Evolutionary conservation across 2,888 invertebrate species (phyloP).

Genomic region (Xestia c-nigrum): DNA sequence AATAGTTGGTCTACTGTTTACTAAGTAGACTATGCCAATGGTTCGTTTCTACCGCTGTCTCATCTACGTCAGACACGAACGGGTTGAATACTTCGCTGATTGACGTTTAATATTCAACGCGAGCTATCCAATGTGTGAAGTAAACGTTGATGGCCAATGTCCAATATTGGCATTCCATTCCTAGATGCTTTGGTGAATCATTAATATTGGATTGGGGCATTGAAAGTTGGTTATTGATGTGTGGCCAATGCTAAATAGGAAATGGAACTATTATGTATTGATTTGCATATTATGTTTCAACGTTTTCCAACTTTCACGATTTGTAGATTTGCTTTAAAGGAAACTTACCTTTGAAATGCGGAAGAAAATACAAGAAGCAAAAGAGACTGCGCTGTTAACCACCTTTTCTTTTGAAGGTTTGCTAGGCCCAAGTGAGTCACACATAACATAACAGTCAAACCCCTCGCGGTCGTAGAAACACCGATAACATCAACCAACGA

Average conservation of each 20-base stretch:
- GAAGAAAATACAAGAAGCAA: neutral
- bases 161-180: slow-evolving; percentile 34
- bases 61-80: slow-evolving; percentile 44
- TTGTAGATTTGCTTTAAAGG: neutral
- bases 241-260: slow-evolving; percentile 27
- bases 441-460: slow-evolving; percentile 5
- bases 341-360: neutral
- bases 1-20: slow-evolving; percentile 27
- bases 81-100: slow-evolving; percentile 57
- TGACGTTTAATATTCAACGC: slow-evolving; percentile 51
- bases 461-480: neutral
- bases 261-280: slow-evolving; percentile 16
- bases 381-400: neutral
- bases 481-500: slow-evolving; percentile 22
- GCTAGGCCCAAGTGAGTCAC: slow-evolving; percentile 29
- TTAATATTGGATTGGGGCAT: slow-evolving; percentile 12
- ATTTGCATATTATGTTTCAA: slow-evolving; percentile 25
- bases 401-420: neutral
- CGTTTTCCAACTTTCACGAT: slow-evolving; percentile 31
- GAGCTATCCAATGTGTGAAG: slow-evolving; percentile 41
- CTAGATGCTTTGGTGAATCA: slow-evolving; percentile 9
- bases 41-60: slow-evolving; percentile 38
- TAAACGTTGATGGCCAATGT: slow-evolving; percentile 38
- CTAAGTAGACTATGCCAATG: slow-evolving; percentile 1
- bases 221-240: slow-evolving; percentile 15